Evolutionary conservation across 2,888 invertebrate species (phyloP).

Genomic region (Tipula vernalis): DNA sequence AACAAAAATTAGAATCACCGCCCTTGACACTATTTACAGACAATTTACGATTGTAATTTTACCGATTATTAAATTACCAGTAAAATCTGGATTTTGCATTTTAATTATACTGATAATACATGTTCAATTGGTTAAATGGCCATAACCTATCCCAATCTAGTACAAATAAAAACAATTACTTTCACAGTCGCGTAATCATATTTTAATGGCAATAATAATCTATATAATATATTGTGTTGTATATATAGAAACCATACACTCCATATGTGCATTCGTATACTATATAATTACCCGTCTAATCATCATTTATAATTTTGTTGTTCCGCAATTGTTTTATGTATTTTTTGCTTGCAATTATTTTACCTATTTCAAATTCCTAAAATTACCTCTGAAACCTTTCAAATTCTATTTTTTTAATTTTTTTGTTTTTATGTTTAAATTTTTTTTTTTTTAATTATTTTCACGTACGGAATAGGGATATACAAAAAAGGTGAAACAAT

Average conservation of each 20-base stretch:
- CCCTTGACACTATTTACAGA: too few relatives aligned
- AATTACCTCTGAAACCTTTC: neutral
- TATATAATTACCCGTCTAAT: neutral
- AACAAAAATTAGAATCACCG: too few relatives aligned
- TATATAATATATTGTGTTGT: neutral
- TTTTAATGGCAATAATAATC: neutral
- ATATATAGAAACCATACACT: neutral
- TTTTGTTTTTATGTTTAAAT: too few relatives aligned
- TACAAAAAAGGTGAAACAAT: too few relatives aligned
- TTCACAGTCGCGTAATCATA: neutral
- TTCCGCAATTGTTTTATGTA: neutral
- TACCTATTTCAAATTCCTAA: neutral
- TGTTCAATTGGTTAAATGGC: neutral
- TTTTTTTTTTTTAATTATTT: neutral
- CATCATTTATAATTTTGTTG: neutral
- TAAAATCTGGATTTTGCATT: too few relatives aligned
- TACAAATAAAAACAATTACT: neutral
- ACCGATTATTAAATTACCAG: too few relatives aligned
- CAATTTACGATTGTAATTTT: too few relatives aligned
- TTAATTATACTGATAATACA: neutral
- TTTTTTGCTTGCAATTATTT: neutral
- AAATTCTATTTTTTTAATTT: too few relatives aligned
- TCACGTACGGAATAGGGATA: neutral
- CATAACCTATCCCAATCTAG: neutral
- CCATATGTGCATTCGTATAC: neutral